Evolutionary conservation across 2,113 vertebrate genomes (phyloP), one percentile per base, ranked within the genome.

Genomic region (Procapra przewalskii): DNA sequence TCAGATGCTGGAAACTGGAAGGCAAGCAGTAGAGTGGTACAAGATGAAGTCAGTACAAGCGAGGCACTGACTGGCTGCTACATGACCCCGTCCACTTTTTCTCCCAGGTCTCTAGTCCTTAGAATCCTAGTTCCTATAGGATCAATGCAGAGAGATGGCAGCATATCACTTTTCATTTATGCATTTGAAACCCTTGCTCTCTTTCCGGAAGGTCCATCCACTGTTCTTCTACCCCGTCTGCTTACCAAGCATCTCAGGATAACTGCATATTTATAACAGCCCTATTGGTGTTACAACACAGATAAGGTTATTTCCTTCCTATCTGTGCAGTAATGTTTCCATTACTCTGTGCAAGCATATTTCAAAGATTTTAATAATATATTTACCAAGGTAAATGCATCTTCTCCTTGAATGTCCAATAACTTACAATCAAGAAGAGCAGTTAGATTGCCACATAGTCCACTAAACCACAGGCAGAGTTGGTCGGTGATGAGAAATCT

Each of bases 401-500:
- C 31, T 92, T 97, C n/a, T 81, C 21, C 48, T 67, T 60, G 13
- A 31, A 25, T 79, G 45, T 81, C 75, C 85, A 88, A 6, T 94
- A 55, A 97, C 84, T 96, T 97, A 43, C 43, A 94, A 75, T 97
- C 90, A 89, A 95, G 84, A 94, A 95, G 55, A 96, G 91, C 83
- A 98, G 96, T 96, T 95, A 96, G 79, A 91, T 31, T 84, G 25
- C 36, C 59, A 11, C 8, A 36, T 55, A 91, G 50, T 6, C 59
- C 17, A 92, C 87, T 94, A 95, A 96, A 59, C 52, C 36, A 21
- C 88, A 91, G 79, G 48, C 89, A 97, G 45, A 97, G 15, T 43
- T 97, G 60, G 83, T 91, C 57, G 48, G 64, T 94, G 45, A 79
- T 91, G 87, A 88, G 85, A 98, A 98, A 98, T 97, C 83, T 90